A percentile compares a stretch with the other conserved stretches of the same genome.
Conservation (phyloP, 2,888 invertebrate genomes). For the Teleogryllus oceanicus region DNA sequence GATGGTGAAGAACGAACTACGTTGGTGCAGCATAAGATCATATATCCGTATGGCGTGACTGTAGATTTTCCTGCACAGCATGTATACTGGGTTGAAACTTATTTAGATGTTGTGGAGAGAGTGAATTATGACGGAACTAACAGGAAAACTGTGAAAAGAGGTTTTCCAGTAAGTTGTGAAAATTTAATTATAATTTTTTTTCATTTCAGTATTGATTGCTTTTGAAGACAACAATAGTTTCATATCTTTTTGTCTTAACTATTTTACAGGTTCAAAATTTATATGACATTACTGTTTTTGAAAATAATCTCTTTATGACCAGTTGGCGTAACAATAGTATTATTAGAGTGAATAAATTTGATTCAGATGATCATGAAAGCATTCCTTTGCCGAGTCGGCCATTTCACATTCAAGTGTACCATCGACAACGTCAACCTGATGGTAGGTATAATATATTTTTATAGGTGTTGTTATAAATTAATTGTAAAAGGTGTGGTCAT, state of each 20-base stretch:
- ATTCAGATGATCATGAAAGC: conserved; percentile 50
- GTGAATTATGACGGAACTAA: conserved; percentile 71
- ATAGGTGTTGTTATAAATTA: too few species aligned
- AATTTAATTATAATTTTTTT: not conserved
- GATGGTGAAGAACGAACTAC: conserved; percentile 60
- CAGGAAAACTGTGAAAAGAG: conserved; percentile 58
- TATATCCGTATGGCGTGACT: conserved; percentile 71
- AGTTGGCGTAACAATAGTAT: conserved; percentile 66
- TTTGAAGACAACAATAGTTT: conserved; percentile 18
- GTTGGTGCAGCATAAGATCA: conserved; percentile 66
- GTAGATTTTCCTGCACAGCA: conserved; percentile 67
- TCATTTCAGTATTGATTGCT: not conserved
- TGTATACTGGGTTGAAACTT: conserved; percentile 78
- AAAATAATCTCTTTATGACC: conserved; percentile 69
- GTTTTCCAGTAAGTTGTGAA: conserved; percentile 49
- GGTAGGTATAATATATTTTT: conserved; percentile 48
- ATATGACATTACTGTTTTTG: conserved; percentile 69
- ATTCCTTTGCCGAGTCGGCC: conserved; percentile 58
- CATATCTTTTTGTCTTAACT: conserved; percentile 28
- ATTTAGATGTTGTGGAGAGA: conserved; percentile 73
- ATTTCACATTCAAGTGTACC: conserved; percentile 67
- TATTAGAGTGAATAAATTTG: conserved; percentile 58
- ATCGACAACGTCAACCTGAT: conserved; percentile 72
- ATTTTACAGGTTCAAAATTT: conserved; percentile 59
- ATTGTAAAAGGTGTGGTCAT: not conserved